Evolutionary conservation across 2,797 vertebrate species (phyloP).

Genomic region (Gadopsis marmoratus): DNA sequence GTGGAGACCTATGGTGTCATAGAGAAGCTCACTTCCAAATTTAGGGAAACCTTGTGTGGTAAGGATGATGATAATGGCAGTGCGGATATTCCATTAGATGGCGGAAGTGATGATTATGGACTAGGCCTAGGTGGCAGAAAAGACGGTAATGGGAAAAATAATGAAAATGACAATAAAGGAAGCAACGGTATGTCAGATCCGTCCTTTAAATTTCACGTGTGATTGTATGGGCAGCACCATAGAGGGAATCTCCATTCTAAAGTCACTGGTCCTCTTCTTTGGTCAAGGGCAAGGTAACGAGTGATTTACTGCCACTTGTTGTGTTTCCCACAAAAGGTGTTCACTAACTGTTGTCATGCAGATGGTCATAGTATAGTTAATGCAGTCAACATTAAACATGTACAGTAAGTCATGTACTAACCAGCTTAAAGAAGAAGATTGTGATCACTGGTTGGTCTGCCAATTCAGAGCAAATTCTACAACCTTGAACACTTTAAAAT

Average conservation of each 20-base stretch:
- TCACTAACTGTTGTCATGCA: constrained; percentile 11
- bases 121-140: constrained; percentile 62
- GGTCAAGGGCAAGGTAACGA: constrained; percentile 26
- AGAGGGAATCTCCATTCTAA: constrained; percentile 59
- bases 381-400: neutral
- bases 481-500: constrained; percentile 56
- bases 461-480: constrained; percentile 28
- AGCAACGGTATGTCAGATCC: constrained; percentile 74
- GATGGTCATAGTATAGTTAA: constrained; percentile 18
- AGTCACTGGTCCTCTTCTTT: constrained; percentile 65
- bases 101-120: constrained; percentile 56
- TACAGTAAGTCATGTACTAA: constrained; percentile 37
- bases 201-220: constrained; percentile 47
- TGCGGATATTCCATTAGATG: constrained; percentile 76
- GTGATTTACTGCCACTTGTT: constrained; percentile 21
- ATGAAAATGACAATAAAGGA: constrained; percentile 60
- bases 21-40: constrained; percentile 93
- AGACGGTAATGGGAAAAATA: constrained; percentile 60
- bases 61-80: constrained; percentile 87
- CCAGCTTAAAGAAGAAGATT: constrained; percentile 57
- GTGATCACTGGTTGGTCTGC: constrained; percentile 39
- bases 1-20: constrained; percentile 97
- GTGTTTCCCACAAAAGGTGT: constrained; percentile 19
- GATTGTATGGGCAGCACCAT: constrained; percentile 71
- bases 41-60: constrained; percentile 94